Percentiles rank a stretch among this genome's conserved stretches.
Conservation (phyloP, 2,113 vertebrate genomes). For the Cyanoramphus novaezelandiae region DNA sequence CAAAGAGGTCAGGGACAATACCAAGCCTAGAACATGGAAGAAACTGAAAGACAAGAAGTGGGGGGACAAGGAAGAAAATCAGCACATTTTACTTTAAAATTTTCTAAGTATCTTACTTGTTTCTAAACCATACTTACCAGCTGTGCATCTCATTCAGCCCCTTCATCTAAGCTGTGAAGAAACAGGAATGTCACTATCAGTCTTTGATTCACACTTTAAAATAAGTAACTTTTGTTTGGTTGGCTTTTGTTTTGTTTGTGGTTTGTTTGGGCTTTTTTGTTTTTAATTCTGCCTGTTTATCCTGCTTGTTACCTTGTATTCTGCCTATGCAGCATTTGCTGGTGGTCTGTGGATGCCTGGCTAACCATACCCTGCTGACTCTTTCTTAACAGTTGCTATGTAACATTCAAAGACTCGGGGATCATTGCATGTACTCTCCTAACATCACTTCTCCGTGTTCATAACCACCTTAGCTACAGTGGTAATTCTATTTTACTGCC, state of each 20-base stretch:
- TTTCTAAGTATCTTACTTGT: background rate
- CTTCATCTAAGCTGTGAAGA: background rate
- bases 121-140: background rate
- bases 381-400: background rate
- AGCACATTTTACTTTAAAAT: background rate
- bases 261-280: background rate
- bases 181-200: background rate
- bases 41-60: background rate
- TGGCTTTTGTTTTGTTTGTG: background rate
- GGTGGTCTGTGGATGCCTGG: background rate
- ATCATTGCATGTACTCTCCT: background rate
- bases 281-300: background rate
- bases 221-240: background rate
- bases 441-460: rapidly evolving
- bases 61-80: background rate
- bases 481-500: background rate
- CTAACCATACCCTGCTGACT: background rate
- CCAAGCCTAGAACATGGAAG: background rate
- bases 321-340: background rate
- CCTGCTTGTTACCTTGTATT: background rate
- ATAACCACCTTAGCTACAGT: background rate
- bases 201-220: background rate
- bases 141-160: background rate
- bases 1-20: background rate
- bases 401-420: background rate